phyloP scores from a whole-genome alignment of 2,888 invertebrate species.

The Pilophorus perplexus region DNA sequence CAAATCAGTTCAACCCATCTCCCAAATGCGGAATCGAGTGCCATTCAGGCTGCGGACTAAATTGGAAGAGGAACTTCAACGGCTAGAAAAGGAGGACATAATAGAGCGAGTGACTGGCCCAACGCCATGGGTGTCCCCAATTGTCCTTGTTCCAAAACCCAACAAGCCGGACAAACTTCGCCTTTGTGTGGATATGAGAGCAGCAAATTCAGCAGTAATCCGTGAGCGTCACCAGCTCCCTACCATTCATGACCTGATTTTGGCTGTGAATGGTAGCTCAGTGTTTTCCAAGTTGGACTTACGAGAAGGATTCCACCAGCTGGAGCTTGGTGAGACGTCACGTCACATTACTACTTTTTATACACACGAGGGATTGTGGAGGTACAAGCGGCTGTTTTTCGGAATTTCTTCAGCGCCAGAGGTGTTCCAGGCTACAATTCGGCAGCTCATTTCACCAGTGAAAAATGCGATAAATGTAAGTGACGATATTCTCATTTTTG shows the following conservation, averaged over 20 bases:
- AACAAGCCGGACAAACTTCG: conserved; percentile 47
- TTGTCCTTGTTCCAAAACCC: neutral
- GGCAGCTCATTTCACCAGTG: conserved; percentile 50
- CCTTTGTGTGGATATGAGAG: conserved; percentile 19
- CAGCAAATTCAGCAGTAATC: conserved; percentile 1
- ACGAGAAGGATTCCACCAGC: conserved; percentile 52
- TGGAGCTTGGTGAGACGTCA: conserved; percentile 50
- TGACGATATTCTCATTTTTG: conserved; percentile 47
- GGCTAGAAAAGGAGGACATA: neutral
- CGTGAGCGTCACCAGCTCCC: conserved; percentile 9
- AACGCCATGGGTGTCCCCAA: conserved; percentile 18
- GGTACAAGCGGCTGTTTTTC: conserved; percentile 1
- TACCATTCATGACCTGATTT: too few species aligned
- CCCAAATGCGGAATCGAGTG: neutral
- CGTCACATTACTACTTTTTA: conserved; percentile 52
- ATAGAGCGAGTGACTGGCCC: conserved; percentile 1
- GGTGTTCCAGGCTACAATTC: conserved; percentile 53
- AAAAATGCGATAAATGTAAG: too few species aligned
- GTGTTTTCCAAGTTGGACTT: conserved; percentile 51
- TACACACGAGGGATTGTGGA: conserved; percentile 49
- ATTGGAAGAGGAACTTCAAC: neutral
- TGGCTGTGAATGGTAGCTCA: too few species aligned
- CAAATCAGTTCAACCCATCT: neutral
- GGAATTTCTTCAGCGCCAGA: conserved; percentile 53
- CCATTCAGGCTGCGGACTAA: neutral